These are phyloP conservation scores for Alcis repandata DNA, from an alignment of 2,888 invertebrate species.

Conservation along the genomic window DNA sequence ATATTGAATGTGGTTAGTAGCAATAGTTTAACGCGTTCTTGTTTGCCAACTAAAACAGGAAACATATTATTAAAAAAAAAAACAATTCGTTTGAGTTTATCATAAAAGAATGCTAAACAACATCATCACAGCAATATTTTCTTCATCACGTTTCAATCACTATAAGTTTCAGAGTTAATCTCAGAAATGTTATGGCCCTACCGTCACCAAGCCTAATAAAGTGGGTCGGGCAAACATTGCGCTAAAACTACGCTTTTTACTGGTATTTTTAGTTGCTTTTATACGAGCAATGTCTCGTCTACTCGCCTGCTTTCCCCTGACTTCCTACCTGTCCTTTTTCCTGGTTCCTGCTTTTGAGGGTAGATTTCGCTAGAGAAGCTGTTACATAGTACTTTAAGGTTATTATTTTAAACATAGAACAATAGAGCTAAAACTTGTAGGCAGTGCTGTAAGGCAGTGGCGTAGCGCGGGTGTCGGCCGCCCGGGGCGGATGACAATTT, in stretches of 20 bases:
- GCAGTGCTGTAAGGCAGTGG: no score
- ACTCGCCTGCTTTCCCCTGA: conserved; percentile 55
- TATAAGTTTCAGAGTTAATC: background rate
- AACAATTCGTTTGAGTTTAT: no score
- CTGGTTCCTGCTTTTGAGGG: conserved; percentile 6
- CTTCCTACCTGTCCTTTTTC: conserved; percentile 50
- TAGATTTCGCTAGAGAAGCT: conserved; percentile 14
- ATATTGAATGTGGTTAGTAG: no score
- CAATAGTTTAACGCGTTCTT: no score
- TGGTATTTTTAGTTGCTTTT: conserved; percentile 79
- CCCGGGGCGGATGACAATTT: no score
- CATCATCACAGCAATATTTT: background rate
- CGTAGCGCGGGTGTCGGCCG: no score
- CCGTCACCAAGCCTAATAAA: conserved; percentile 73
- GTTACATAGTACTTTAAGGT: background rate
- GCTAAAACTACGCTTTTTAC: conserved; percentile 80
- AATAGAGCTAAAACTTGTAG: no score
- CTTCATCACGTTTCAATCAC: no score
- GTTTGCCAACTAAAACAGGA: no score
- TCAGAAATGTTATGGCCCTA: conserved; percentile 54
- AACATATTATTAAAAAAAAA: no score
- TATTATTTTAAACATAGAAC: no score
- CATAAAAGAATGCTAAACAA: background rate
- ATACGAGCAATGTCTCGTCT: conserved; percentile 66
- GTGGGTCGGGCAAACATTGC: conserved; percentile 80